Evolutionary conservation across 2,888 invertebrate genomes (phyloP).

Genomic region (Lasioglossum marginatum): DNA sequence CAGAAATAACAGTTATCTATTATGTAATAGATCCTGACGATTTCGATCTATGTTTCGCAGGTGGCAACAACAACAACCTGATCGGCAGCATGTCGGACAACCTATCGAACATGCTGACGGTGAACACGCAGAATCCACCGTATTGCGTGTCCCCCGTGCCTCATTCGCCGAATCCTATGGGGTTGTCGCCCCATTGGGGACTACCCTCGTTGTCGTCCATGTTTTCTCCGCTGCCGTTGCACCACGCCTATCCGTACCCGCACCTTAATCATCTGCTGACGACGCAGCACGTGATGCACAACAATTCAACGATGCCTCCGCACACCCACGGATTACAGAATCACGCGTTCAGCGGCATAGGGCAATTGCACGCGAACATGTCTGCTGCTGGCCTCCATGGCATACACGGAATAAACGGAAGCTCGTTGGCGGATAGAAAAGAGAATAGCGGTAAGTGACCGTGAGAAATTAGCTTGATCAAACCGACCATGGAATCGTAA

Average conservation of each 20-base stretch:
- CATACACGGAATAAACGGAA: constrained; percentile 86
- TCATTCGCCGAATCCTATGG: constrained; percentile 79
- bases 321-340: constrained; percentile 73
- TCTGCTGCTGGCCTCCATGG: constrained; percentile 86
- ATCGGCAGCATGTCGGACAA: constrained; percentile 71
- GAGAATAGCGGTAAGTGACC: constrained; percentile 77
- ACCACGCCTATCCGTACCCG: constrained; percentile 76
- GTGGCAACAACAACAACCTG: constrained; percentile 64
- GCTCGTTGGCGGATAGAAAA: constrained; percentile 86
- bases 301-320: constrained; percentile 66
- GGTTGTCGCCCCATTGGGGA: constrained; percentile 79
- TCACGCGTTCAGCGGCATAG: constrained; percentile 64
- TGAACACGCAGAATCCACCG: constrained; percentile 79
- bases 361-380: constrained; percentile 69
- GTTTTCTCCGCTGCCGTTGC: constrained; percentile 77
- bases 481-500: background rate
- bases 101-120: constrained; percentile 75
- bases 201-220: constrained; percentile 75
- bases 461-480: background rate
- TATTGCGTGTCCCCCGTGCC: constrained; percentile 79
- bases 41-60: constrained; percentile 44
- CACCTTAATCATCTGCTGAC: constrained; percentile 80
- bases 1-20: no score
- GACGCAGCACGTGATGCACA: constrained; percentile 80
- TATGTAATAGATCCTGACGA: background rate